Percentiles rank a stretch among this genome's conserved stretches.
phyloP scores from a whole-genome alignment of 1,140 invertebrate species.

The Sminthurides bifidus region DNA sequence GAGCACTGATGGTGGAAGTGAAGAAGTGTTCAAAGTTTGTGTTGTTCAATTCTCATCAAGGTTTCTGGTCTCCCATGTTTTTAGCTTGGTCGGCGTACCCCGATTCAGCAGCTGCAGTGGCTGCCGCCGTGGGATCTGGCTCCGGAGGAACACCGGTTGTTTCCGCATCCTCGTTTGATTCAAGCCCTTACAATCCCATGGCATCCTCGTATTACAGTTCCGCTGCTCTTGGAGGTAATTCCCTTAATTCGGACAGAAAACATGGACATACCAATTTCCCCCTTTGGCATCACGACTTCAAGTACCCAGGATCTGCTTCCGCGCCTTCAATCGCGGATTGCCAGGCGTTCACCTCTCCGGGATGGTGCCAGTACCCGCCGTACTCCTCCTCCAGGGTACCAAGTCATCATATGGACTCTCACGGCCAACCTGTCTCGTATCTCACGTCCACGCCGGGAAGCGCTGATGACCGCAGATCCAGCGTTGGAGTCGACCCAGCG shows the following conservation, averaged over 20 bases:
- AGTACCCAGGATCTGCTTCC: slow-evolving; percentile 18
- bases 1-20: too few relatives aligned
- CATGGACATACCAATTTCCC: slow-evolving; percentile 20
- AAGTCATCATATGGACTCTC: slow-evolving; percentile 24
- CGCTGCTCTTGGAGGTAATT: slow-evolving; percentile 14
- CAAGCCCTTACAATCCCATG: slow-evolving; percentile 26
- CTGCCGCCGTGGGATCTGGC: slow-evolving; percentile 13
- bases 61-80: too few relatives aligned
- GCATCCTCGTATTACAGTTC: slow-evolving; percentile 12
- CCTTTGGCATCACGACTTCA: slow-evolving; percentile 30
- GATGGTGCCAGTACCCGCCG: slow-evolving; percentile 29
- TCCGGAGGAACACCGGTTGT: slow-evolving; percentile 6
- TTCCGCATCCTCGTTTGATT: slow-evolving; percentile 21
- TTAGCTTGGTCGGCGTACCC: slow-evolving; percentile 28
- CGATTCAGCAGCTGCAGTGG: slow-evolving; percentile 14
- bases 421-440: slow-evolving; percentile 26
- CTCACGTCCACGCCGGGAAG: slow-evolving; percentile 19
- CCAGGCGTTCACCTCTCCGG: slow-evolving; percentile 25
- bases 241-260: slow-evolving; percentile 3
- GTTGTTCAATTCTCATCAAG: too few relatives aligned
- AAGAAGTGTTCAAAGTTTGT: too few relatives aligned
- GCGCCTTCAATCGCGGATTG: slow-evolving; percentile 20
- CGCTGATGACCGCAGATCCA: slow-evolving; percentile 20
- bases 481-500: slow-evolving; percentile 4
- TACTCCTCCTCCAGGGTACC: slow-evolving; percentile 21